phyloP scores from a whole-genome alignment of 1,140 invertebrate species.

The Leptonema lineaticorne region DNA sequence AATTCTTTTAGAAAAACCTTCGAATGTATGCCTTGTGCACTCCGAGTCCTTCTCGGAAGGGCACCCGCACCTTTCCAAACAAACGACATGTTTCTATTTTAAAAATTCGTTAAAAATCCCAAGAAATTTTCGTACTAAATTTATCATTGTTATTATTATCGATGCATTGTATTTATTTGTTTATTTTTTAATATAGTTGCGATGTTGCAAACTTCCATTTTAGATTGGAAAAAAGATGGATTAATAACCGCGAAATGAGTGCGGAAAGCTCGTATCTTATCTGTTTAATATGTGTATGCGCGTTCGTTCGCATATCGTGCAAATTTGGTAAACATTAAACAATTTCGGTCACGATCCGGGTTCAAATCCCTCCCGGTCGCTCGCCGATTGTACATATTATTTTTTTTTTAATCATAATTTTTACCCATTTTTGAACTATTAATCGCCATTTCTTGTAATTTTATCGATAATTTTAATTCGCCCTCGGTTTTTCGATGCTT shows the following conservation, averaged over 20 bases:
- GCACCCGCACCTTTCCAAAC: not conserved
- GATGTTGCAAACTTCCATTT: too few species aligned
- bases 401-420: too few species aligned
- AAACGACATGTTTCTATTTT: not conserved
- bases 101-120: not conserved
- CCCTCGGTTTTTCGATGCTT: slow-evolving; percentile 7
- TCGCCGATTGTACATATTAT: not conserved
- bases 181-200: too few species aligned
- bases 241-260: slow-evolving; percentile 10
- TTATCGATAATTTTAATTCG: too few species aligned
- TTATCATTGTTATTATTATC: too few species aligned
- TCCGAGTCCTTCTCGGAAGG: slow-evolving; percentile 9
- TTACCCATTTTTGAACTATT: too few species aligned
- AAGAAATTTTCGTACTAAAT: too few species aligned
- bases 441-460: too few species aligned
- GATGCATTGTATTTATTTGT: too few species aligned
- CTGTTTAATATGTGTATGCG: not conserved
- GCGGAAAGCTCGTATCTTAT: slow-evolving; percentile 6
- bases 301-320: too few species aligned
- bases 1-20: slow-evolving; percentile 10
- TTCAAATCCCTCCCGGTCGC: not conserved
- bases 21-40: not conserved
- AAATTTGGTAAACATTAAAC: slow-evolving; percentile 11
- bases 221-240: too few species aligned
- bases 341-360: slow-evolving; percentile 16